Base-by-base conservation (phyloP, 2,888 invertebrate genomes). In the Lepas anatifera region DNA sequence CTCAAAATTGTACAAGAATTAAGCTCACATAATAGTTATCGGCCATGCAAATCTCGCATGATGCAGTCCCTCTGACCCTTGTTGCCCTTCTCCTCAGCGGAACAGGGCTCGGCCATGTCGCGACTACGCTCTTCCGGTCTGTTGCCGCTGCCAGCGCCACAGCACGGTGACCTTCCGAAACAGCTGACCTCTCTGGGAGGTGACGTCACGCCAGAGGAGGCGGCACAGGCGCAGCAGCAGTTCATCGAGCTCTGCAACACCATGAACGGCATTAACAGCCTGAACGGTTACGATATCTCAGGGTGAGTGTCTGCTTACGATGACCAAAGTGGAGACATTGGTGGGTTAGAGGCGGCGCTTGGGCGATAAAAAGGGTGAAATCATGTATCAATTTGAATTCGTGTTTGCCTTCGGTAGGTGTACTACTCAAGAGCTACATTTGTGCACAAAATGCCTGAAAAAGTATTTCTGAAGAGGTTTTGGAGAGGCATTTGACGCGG, bases 191-290 rank as follows among this genome's bases (percentile, higher is more conserved):
- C 35, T 1, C 35, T 52, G 10, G n/a, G 37, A n/a, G 48, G 37
- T n/a, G 27, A 35, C 52, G n/a, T 46, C 41, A 41, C 39, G 13
- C n/a, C n/a, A n/a, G 46, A 67, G n/a, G 67, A 41, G 25, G 58
- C 58, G 25, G 32, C 58, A 7, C 58, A 58, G 2, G 58, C 58
- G 32, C 58, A 58, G 58, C 58, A 58, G 25, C 58, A 58, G 22
- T 58, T 58, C 58, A 32, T 58, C 58, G 58, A 58, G 58, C 58
- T 58, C 35, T 58, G 58, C 58, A 58, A 58, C 58, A 58, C 16
- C 35, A 58, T 58, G 58, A 58, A 58, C 58, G 58, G 58, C 58
- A 58, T 58, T 22, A 7, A 7, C 58, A 25, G 58, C 35, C 32
- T 58, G 29, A 16, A 35, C 35, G 58, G 58, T 2, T 58, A 58